Evolutionary conservation across 2,888 invertebrate genomes (phyloP), one percentile per base, ranked within the genome.

Genomic region (Drosophila nr. fundita): DNA sequence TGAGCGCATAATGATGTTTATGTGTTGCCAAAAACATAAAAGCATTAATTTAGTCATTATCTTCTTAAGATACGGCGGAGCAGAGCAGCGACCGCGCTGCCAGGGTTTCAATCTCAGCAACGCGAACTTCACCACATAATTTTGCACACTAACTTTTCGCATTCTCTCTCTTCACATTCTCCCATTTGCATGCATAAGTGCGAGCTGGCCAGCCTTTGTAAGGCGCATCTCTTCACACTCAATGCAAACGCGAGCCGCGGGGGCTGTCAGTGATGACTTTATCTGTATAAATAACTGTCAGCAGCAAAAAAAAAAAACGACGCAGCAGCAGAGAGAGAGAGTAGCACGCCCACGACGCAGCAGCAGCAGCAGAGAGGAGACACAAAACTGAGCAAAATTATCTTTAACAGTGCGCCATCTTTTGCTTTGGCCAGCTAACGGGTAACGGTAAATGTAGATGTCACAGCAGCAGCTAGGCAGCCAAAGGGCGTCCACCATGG

Each of bases 41-140:
- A 91, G 92, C 91, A 92, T 93, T 93, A 93, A 92, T 92, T 93
- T 92, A 92, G 92, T 92, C 91, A 92, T 93, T 93, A 93, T 93
- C 92, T 92, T 90, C 93, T 93, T 93, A 93, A 91, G 91, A 88
- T 85, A 87, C 81, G 68, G 64, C 69, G 71, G 57, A 76, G 69
- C 62, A 68, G 72, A 74, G 73, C 72, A 66, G 68, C 40, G 34
- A 30, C 64, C 32, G 32, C 68, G 32, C 62, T 24, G 57, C 50
- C 40, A 32, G 36, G 7, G 30, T 21, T 48, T 38, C 68, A 66
- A 62, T 64, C 61, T 48, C 36, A 53, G 63, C 78, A 83, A 80
- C 77, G 75, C 71, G 76, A 83, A 69, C 86, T 75, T 74, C 83
- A 83, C 76, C 88, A 89, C 82, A 80, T 82, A 58, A 82, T 79